Conservation (phyloP, 2,797 vertebrate species). For the Myripristis murdjan region DNA sequence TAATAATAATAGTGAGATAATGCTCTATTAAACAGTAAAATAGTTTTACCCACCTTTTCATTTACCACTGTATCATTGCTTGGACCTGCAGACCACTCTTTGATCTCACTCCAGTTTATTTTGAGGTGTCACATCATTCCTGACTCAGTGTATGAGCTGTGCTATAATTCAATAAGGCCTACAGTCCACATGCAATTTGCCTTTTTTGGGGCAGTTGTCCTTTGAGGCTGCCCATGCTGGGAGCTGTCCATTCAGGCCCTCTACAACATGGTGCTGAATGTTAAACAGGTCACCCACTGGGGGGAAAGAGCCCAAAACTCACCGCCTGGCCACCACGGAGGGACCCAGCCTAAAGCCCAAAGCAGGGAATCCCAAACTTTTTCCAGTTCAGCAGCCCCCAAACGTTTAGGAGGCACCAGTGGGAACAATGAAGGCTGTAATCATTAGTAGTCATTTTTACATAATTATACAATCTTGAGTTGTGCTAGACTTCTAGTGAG, state of each 20-base stretch:
- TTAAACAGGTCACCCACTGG: conserved; percentile 45
- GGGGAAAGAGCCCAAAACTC: conserved; percentile 7
- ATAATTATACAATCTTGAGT: too few relatives aligned
- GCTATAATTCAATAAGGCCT: background rate
- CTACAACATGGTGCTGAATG: conserved; percentile 59
- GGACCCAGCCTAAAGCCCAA: background rate
- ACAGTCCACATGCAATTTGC: background rate
- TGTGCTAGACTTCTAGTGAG: background rate
- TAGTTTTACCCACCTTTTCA: too few relatives aligned
- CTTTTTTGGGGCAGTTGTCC: conserved; percentile 14
- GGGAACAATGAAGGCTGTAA: background rate
- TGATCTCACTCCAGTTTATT: background rate
- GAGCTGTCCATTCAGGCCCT: conserved; percentile 40
- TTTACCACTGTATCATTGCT: too few relatives aligned
- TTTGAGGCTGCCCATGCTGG: conserved; percentile 5
- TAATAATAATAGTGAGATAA: too few relatives aligned
- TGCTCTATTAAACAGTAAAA: too few relatives aligned
- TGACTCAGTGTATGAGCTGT: conserved; percentile 5
- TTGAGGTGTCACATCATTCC: background rate
- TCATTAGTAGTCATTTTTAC: too few relatives aligned
- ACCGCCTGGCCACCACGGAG: too few relatives aligned
- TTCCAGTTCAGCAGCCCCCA: background rate
- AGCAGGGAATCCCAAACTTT: conserved; percentile 6
- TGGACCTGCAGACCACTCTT: background rate
- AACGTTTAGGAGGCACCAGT: background rate